Base-by-base conservation (phyloP, 2,797 vertebrate genomes). In the Sebastolobus alascanus region DNA sequence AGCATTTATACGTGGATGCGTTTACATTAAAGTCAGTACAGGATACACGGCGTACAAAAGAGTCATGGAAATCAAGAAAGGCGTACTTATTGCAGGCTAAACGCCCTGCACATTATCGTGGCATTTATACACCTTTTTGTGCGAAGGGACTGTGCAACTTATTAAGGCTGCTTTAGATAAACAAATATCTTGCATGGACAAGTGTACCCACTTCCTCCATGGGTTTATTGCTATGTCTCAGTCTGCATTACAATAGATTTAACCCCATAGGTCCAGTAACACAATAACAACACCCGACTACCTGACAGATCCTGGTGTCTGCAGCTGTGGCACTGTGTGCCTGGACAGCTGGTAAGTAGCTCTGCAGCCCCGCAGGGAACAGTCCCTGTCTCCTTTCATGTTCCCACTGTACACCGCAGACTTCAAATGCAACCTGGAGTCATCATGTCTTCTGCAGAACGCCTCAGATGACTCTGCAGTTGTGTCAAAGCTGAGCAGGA, bases 351-450 rank as follows among this genome's bases (percentile, higher is more conserved):
- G 84, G 79, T 82, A 68, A 75, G 77, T 73, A 67, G 78, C 73
- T 87, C 73, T 70, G 85, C 80, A 77, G 65, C 56, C 69, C 85
- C 79, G 25, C 66, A 27, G 83, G 86, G 76, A 89, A 16, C 63
- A 18, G 29, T 25, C 37, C 65, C 68, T 52, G 83, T 79, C 81
- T 84, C 69, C 77, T 89, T 89, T 91, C 73, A 88, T 90, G 85
- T 87, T 74, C 33, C 29, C 12, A 16, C 64, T 61, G 74, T 43
- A 72, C 67, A 40, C 81, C 16, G 59, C 76, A 66, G 70, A 80
- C 75, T 83, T 86, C 83, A 85, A 75, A 89, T 74, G 43, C 66
- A 85, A 77, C 77, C 75, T 66, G 71, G 58, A 85, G 77, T 84
- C 68, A 40, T 70, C 54, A 3, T 56, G 73, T 73, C 78, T 81